Evolutionary conservation across 1,140 invertebrate genomes (phyloP).

Genomic region (Pentalonia nigronervosa): DNA sequence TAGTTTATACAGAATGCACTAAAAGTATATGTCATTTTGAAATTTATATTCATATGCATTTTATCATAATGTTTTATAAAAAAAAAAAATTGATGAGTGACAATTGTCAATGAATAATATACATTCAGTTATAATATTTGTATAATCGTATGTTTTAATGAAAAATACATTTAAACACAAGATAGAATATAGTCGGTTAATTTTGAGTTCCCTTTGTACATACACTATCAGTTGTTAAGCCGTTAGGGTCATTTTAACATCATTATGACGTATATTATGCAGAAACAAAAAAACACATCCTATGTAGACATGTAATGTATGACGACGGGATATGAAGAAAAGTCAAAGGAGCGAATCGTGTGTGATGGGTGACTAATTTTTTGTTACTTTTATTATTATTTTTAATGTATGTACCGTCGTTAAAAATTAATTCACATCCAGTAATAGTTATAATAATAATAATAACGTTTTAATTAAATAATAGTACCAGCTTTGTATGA

Average conservation of each 20-base stretch:
- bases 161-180: background rate
- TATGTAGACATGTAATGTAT: background rate
- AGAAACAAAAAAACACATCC: constrained; percentile 34
- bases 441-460: background rate
- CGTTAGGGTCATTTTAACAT: constrained; percentile 30
- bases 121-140: background rate
- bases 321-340: background rate
- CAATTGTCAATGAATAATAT: background rate
- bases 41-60: background rate
- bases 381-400: constrained; percentile 20
- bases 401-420: background rate
- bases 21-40: background rate
- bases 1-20: background rate
- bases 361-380: constrained; percentile 21
- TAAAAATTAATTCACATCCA: constrained; percentile 30
- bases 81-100: background rate
- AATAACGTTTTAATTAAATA: constrained; percentile 43
- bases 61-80: background rate
- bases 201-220: background rate
- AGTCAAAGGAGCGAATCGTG: constrained; percentile 46
- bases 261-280: constrained; percentile 46
- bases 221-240: background rate
- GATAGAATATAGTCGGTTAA: background rate
- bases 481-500: background rate
- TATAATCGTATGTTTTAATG: background rate